These are phyloP conservation scores for Dendroctonus ponderosae DNA, from an alignment of 1,140 invertebrate species.

Conservation along the genomic window DNA sequence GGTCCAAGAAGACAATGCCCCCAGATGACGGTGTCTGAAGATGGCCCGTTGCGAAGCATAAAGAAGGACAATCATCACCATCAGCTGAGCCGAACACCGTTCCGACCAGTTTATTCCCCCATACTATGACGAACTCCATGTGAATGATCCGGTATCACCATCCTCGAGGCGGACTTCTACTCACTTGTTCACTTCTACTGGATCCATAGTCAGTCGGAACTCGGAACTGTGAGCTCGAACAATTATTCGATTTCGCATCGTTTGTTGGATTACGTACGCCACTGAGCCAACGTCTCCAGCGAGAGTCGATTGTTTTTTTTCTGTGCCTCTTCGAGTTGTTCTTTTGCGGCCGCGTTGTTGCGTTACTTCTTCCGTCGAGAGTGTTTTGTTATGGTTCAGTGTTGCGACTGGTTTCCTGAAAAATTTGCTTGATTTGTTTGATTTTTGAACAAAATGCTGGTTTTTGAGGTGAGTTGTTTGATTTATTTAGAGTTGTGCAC, in stretches of 20 bases:
- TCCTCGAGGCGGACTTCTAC: constrained; percentile 12
- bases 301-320: constrained; percentile 22
- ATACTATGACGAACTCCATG: constrained; percentile 11
- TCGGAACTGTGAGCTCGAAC: constrained; percentile 1
- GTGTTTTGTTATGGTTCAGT: constrained; percentile 17
- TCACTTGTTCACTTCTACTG: background rate
- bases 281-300: too few species aligned
- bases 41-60: background rate
- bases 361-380: constrained; percentile 7
- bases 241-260: constrained; percentile 2
- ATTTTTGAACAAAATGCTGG: constrained; percentile 12
- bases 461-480: constrained; percentile 9
- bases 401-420: background rate
- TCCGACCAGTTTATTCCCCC: constrained; percentile 16
- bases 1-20: too few species aligned
- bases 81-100: constrained; percentile 20
- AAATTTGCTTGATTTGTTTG: background rate
- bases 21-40: too few species aligned
- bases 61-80: constrained; percentile 9
- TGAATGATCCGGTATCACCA: constrained; percentile 19
- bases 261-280: background rate
- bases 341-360: constrained; percentile 8
- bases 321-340: constrained; percentile 11
- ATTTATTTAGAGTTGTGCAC: background rate
- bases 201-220: constrained; percentile 8